Percentiles rank a stretch among this genome's conserved stretches.
These are phyloP conservation scores for Caloenas nicobarica DNA, from an alignment of 2,113 vertebrate genomes.

Conservation along the genomic window DNA sequence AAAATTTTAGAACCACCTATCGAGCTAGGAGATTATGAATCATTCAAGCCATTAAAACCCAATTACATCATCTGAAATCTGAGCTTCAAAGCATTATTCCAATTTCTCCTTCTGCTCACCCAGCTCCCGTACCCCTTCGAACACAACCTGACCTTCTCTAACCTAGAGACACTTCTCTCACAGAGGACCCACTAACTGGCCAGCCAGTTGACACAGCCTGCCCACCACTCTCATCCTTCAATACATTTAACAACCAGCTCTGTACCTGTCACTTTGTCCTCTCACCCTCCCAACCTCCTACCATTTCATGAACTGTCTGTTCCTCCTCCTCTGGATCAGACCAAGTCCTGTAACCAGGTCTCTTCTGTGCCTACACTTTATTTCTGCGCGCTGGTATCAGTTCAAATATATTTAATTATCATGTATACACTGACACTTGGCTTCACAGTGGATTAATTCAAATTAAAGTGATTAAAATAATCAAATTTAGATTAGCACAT, in stretches of 20 bases:
- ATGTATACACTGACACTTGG: neutral
- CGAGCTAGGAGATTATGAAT: neutral
- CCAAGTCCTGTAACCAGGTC: neutral
- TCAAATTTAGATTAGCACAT: slow-evolving; percentile 52
- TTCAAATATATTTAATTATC: slow-evolving; percentile 8
- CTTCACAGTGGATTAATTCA: slow-evolving; percentile 46
- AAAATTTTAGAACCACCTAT: neutral
- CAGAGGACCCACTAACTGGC: neutral
- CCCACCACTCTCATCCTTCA: neutral
- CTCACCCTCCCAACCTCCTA: neutral
- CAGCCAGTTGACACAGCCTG: neutral
- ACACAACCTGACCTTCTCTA: neutral
- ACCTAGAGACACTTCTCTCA: neutral
- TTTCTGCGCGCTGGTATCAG: neutral
- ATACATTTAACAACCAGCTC: neutral
- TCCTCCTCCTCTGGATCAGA: neutral
- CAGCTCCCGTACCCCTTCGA: neutral
- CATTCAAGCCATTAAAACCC: neutral
- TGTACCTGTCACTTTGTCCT: neutral
- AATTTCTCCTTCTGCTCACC: neutral
- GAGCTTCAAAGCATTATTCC: neutral
- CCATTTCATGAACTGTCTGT: neutral
- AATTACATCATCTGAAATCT: slow-evolving; percentile 2
- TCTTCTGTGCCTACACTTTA: neutral
- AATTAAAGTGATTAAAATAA: slow-evolving; percentile 46